These are phyloP conservation scores for Uloborus plumipes DNA, from an alignment of 2,888 invertebrate species.

Conservation along the genomic window DNA sequence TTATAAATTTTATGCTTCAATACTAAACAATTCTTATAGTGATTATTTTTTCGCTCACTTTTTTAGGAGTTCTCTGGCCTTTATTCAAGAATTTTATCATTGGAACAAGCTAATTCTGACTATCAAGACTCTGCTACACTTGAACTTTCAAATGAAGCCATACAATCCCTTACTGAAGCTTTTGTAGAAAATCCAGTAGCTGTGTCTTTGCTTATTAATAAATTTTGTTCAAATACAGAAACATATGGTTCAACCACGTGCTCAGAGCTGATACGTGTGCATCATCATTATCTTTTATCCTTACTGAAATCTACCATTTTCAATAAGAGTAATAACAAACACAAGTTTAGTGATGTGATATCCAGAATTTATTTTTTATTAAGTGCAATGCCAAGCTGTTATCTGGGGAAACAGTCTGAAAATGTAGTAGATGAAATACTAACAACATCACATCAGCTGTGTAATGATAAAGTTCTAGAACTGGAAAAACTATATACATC, in stretches of 20 bases:
- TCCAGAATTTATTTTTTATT: conserved; percentile 44
- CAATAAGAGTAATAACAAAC: conserved; percentile 7
- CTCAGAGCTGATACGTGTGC: conserved; percentile 4
- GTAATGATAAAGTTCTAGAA: conserved; percentile 12
- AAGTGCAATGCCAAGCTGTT: conserved; percentile 25
- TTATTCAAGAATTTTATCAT: no score
- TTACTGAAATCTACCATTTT: conserved; percentile 18
- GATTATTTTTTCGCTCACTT: no score
- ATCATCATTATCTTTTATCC: conserved; percentile 25
- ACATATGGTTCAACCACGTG: no score
- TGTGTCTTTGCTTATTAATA: conserved; percentile 19
- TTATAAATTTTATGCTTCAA: neutral
- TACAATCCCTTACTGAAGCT: conserved; percentile 21
- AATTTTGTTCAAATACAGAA: neutral
- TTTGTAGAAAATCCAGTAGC: conserved; percentile 32
- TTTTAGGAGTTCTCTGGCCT: no score
- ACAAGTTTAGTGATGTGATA: neutral
- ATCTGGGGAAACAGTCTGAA: neutral
- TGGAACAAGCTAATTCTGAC: no score
- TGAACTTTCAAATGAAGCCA: conserved; percentile 16
- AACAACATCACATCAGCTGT: no score
- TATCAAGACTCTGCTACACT: neutral
- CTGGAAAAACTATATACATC: conserved; percentile 29
- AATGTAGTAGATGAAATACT: conserved; percentile 9
- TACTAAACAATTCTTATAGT: no score